Evolutionary conservation across 2,888 invertebrate genomes (phyloP), one percentile per base, ranked within the genome.

Genomic region (Acanthoscelides obtectus): DNA sequence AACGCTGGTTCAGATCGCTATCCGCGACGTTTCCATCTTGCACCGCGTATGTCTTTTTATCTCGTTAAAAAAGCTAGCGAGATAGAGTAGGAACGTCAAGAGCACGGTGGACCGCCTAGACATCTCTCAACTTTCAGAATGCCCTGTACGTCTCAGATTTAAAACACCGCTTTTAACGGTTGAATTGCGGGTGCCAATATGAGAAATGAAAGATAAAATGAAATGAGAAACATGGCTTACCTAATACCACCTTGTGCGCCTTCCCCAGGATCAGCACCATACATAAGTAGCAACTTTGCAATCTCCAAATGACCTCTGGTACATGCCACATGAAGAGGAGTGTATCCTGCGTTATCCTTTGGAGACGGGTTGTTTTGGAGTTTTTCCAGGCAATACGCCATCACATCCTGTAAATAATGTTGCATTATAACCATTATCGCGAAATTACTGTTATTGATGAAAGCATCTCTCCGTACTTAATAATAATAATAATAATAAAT

Each of bases 281-380:
- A 95, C 79, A 92, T 91, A 66, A 98, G 87, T 22, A 98, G 88
- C 68, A 95, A 88, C 78, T 93, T 90, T 1, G 96, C 96, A 76
- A 97, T 96, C 78, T 93, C 91, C 68, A 97, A 88, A 84, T 96
- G 94, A 3, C 97, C 97, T 79, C 93, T 91, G 2, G 95, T 92
- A 80, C 96, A 94, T 8, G 97, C 96, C 82, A 97, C 97, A 84
- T 98, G 97, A 27, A 98, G 87, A 0, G 98, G 96, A 0, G 97
- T 97, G 81, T 95, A 96, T 0, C 95, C 95, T 0, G 97, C 97
- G 84, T 97, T 97, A 83, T 97, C 97, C 81, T 94, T 94, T 0
- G 94, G 94, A 79, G 95, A 94, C 0, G 96, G 94, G 75, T 92
- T 90, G 77, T 92, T 91, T 76, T 92, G 91, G 87, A 95, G 89